Conservation (phyloP, 2,113 vertebrate species). For the Microtus richardsoni region DNA sequence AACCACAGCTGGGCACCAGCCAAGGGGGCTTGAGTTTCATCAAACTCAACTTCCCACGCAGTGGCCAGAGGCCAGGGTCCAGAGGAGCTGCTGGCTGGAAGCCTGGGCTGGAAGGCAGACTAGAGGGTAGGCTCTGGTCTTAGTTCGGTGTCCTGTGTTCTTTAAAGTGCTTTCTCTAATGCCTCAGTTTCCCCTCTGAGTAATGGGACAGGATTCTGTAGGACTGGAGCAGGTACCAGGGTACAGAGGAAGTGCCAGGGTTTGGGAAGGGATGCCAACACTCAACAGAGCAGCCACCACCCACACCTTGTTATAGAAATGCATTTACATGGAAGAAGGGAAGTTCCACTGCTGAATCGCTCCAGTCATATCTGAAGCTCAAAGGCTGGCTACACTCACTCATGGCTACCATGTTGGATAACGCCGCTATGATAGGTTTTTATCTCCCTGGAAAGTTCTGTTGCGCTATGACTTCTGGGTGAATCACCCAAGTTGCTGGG, state of each 20-base stretch:
- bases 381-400: neutral
- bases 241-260: neutral
- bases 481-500: neutral
- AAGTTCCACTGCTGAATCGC: neutral
- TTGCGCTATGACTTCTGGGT: rapidly evolving
- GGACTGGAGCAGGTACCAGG: neutral
- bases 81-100: constrained; percentile 31
- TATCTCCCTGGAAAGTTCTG: neutral
- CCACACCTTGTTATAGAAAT: neutral
- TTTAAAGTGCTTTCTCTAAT: neutral
- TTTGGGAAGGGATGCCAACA: neutral
- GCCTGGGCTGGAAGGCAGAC: constrained; percentile 47
- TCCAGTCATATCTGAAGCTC: neutral
- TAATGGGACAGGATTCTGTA: neutral
- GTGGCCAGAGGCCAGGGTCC: constrained; percentile 63
- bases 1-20: constrained; percentile 75
- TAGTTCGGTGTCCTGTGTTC: neutral
- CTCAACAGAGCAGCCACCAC: neutral
- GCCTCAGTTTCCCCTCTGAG: constrained; percentile 9
- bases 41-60: constrained; percentile 69
- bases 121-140: neutral
- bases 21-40: constrained; percentile 75
- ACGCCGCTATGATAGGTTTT: rapidly evolving
- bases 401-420: neutral
- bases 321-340: neutral